Base-by-base conservation (phyloP, 2,888 invertebrate genomes). In the Scaeva pyrastri region DNA sequence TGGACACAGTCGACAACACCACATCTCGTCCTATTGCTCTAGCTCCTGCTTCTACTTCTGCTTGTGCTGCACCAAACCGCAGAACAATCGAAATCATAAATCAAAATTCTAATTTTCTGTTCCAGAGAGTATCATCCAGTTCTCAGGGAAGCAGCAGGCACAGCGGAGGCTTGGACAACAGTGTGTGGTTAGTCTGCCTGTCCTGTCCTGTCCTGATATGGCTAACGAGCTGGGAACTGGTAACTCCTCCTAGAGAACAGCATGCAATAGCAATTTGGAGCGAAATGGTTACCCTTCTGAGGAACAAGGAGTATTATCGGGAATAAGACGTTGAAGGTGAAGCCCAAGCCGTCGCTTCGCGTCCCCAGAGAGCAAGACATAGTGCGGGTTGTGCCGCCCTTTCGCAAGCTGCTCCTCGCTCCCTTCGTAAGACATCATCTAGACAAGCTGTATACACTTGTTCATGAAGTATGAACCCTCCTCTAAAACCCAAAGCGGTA, bases 31-130 rank as follows among this genome's bases (percentile, higher is more conserved):
- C 39, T 41, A 26, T 56, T 26, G 12, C 39, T 41, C n/a, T 68
- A 41, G 39, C 43, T 60, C 7, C 5, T 45, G 12, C 48, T 31
- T 12, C 31, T 52, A 23, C 23, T 1, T 11, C 2, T 11, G 39
- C 39, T 12, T 3, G 10, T 10, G 10, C 39, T 11, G 2, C 6
- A 21, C 4, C 0, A 8, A 62, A 26, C 52, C 60, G 62, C 70
- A 74, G 11, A 79, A 79, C 84, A 85, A 80, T 76, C 72, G 76
- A 71, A 76, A 70, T 72, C 85, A 85, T 85, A 85, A 85, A 85
- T 85, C 85, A 80, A 73, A 85, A 76, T 85, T 85, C 85, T 80
- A 80, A 85, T 80, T 85, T 85, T 80, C 75, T 60, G 76, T 68
- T 85, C 68, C 68, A 71, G 71, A 83, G 23, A 43, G 56, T 60